Percentiles rank a stretch among this genome's conserved stretches.
phyloP scores from a whole-genome alignment of 2,797 vertebrate genomes.

The Ispidina lecontei region DNA sequence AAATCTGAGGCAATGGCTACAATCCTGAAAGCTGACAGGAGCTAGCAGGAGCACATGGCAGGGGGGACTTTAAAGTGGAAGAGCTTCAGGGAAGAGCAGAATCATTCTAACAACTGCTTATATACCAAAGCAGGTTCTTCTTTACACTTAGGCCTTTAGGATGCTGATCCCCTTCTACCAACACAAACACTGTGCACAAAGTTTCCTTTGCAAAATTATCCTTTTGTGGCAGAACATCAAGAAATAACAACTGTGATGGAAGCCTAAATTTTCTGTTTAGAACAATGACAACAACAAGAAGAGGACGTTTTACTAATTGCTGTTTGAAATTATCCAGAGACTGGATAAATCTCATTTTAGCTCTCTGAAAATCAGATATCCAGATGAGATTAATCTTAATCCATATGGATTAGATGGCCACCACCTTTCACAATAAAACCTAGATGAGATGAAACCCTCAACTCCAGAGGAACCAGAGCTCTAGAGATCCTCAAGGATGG shows the following conservation, averaged over 20 bases:
- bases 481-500: background rate
- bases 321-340: background rate
- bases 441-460: background rate
- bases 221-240: conserved; percentile 21
- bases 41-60: conserved; percentile 19
- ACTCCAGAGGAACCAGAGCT: background rate
- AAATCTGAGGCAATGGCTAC: background rate
- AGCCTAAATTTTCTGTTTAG: background rate
- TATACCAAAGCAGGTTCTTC: background rate
- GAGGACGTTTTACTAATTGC: background rate
- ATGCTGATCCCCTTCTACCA: background rate
- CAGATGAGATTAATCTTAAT: background rate
- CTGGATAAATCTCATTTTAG: background rate
- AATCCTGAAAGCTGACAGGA: background rate
- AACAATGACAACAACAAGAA: background rate
- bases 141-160: background rate
- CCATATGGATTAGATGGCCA: background rate
- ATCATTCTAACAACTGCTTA: background rate
- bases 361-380: background rate
- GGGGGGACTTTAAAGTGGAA: background rate
- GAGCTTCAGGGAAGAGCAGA: background rate
- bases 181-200: background rate
- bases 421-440: background rate
- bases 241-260: background rate
- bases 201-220: background rate